These are phyloP conservation scores for Liposcelis brunnea DNA, from an alignment of 2,888 invertebrate genomes.

Conservation along the genomic window DNA sequence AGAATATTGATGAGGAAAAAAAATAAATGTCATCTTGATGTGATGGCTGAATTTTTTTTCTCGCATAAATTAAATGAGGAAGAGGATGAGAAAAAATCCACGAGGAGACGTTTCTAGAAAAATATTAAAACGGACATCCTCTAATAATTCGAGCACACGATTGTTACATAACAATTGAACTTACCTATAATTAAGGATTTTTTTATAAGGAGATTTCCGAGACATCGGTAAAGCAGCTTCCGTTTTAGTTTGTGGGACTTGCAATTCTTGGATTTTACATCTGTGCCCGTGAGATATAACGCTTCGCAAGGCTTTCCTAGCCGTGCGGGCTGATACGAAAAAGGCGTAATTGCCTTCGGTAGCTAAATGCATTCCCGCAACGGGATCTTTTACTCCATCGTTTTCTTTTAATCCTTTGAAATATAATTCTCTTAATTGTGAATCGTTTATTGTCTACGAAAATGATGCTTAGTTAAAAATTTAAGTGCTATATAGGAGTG, in stretches of 20 bases:
- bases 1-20: no score
- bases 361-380: conserved; percentile 36
- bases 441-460: conserved; percentile 34
- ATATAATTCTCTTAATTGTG: conserved; percentile 35
- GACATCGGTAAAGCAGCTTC: conserved; percentile 40
- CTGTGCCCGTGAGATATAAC: conserved; percentile 27
- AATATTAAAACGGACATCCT: neutral
- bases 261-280: conserved; percentile 38
- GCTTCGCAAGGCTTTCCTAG: conserved; percentile 31
- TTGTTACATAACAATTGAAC: neutral
- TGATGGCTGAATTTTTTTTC: no score
- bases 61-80: no score
- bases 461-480: conserved; percentile 2
- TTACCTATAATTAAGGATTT: conserved; percentile 37
- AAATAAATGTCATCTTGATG: no score
- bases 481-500: no score
- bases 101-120: no score
- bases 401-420: conserved; percentile 28
- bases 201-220: conserved; percentile 36
- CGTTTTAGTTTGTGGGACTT: conserved; percentile 36
- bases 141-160: neutral
- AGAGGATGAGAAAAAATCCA: no score
- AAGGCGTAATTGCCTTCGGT: conserved; percentile 39
- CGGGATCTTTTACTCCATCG: conserved; percentile 31
- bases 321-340: conserved; percentile 41